Evolutionary conservation across 2,797 vertebrate species (phyloP).

Genomic region (Neoniphon sammara): DNA sequence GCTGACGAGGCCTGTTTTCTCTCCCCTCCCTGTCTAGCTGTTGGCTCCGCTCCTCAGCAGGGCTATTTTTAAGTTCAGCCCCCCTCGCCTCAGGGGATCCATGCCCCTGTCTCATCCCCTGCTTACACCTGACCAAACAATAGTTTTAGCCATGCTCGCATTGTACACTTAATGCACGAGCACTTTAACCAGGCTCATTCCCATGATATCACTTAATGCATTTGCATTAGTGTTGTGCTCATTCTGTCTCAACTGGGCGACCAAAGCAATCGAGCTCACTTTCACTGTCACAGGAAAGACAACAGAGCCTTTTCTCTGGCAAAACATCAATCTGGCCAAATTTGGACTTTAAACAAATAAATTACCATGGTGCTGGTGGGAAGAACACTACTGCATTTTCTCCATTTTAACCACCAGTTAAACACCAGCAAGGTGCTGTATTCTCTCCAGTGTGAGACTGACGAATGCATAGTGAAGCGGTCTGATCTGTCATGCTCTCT

Average conservation of each 20-base stretch:
- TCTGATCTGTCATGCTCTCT: constrained; percentile 65
- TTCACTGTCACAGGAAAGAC: background rate
- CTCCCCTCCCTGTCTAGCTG: constrained; percentile 63
- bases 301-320: constrained; percentile 7
- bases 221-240: constrained; percentile 24
- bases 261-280: constrained; percentile 19
- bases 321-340: background rate
- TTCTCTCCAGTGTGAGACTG: constrained; percentile 29
- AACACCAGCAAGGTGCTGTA: constrained; percentile 46
- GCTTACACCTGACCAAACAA: constrained; percentile 57
- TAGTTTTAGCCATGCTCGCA: constrained; percentile 35
- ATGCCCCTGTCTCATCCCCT: constrained; percentile 52
- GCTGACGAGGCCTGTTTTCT: constrained; percentile 69
- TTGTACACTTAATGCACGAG: constrained; percentile 31
- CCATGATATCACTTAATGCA: constrained; percentile 11
- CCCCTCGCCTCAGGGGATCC: constrained; percentile 59
- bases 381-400: constrained; percentile 18
- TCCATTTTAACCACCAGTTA: constrained; percentile 35
- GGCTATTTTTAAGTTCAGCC: constrained; percentile 77
- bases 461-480: constrained; percentile 38
- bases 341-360: constrained; percentile 32
- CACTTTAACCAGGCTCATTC: constrained; percentile 37
- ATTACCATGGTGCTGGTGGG: constrained; percentile 29
- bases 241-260: constrained; percentile 21
- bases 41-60: constrained; percentile 72